A percentile compares a stretch with the other conserved stretches of the same genome.
Conservation (phyloP, 1,140 invertebrate genomes). For the Oedothorax gibbosus region DNA sequence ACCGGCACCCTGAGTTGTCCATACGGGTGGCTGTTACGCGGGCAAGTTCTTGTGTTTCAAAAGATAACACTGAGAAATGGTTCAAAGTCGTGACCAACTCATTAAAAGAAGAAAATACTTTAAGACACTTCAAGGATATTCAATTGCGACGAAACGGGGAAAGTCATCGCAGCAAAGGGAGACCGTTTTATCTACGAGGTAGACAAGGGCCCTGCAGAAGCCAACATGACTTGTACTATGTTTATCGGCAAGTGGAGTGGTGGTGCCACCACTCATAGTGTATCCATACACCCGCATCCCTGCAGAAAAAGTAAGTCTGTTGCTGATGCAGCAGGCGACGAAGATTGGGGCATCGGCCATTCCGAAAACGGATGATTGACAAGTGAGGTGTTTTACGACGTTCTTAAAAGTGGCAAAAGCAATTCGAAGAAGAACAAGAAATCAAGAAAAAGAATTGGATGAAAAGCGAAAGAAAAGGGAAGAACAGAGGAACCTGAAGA, state of each 20-base stretch:
- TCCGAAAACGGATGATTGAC: neutral
- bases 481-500: too few relatives aligned
- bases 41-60: neutral
- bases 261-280: neutral
- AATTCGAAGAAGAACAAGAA: too few relatives aligned
- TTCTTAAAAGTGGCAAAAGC: too few relatives aligned
- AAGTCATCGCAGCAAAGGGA: neutral
- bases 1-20: too few relatives aligned
- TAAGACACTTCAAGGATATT: neutral
- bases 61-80: neutral
- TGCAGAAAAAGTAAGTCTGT: neutral
- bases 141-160: neutral
- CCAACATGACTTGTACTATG: neutral
- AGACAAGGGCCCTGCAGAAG: neutral
- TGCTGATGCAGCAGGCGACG: too few relatives aligned
- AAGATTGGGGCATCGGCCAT: neutral
- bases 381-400: neutral
- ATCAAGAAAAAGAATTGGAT: too few relatives aligned
- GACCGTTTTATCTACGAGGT: neutral
- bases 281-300: neutral
- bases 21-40: neutral
- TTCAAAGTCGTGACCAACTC: neutral
- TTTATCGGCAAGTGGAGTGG: neutral
- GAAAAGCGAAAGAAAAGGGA: too few relatives aligned
- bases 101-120: neutral